Base-by-base conservation (phyloP, 2,888 invertebrate genomes). In the Agyllia agylla region DNA sequence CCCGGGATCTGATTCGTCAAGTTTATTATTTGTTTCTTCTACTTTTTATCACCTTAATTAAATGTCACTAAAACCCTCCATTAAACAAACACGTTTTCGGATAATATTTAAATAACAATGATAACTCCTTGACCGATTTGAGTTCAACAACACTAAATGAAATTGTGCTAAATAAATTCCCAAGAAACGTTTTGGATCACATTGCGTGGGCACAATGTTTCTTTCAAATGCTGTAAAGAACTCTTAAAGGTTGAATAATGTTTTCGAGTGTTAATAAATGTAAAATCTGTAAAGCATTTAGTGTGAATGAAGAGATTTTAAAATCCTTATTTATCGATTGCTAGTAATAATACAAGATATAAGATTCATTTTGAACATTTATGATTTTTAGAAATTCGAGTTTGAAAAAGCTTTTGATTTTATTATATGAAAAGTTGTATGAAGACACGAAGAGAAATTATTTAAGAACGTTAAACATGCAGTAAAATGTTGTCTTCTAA, bases 41-140 rank as follows among this genome's bases (percentile, higher is more conserved):
- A 38, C 30, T 15, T n/a, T 42, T 84, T 84, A 75, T 84, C 75
- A 38, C 6, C 20, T 38, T 75, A 13, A 27, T 85, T 70, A 85
- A 38, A 79, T 4, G 6, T 3, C 13, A 70, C 20, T 85, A 79
- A 85, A 79, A 30, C 13, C n/a, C 77, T 49, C 31, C 77, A 38
- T 77, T 49, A 78, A 9, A 77, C 4, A 70, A 79, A 42, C 79
- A 70, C 8, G 3, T 49, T 0, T 31, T 31, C 5, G 20, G 84
- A 85, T 84, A 85, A 78, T 49, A 64, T 27, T 85, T 33, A 79
- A 49, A 80, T 73, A 86, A 81, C 80, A 73, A 17, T 81, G 38
- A 73, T 33, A 73, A 33, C 20, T 86, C 70, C 30, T 49, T 86
- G 79, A 73, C 73, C 79, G 64, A 27, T 24, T 30, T 15, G 31